These are phyloP conservation scores for Atrichornis clamosus DNA, from an alignment of 2,113 vertebrate genomes.

Conservation along the genomic window DNA sequence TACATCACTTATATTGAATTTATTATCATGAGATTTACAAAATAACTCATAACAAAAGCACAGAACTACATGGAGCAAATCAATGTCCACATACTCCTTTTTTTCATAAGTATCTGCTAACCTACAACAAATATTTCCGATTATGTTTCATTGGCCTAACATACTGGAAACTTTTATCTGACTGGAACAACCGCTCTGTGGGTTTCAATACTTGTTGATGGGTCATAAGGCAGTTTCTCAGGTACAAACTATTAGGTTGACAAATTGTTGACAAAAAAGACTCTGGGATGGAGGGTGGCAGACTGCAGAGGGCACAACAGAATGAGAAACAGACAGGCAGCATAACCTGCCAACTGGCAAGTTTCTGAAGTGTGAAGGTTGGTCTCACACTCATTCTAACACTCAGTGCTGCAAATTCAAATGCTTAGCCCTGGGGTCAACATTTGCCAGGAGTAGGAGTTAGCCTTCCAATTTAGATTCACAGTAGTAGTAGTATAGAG, in stretches of 20 bases:
- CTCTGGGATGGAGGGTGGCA: slow-evolving; percentile 44
- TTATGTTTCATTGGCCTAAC: background rate
- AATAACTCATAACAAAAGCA: background rate
- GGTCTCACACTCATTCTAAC: slow-evolving; percentile 63
- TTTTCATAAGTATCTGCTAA: background rate
- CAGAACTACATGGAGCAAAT: background rate
- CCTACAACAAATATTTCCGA: background rate
- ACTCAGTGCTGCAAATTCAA: slow-evolving; percentile 40
- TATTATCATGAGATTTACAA: background rate
- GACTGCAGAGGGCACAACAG: slow-evolving; percentile 68
- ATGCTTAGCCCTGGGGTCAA: slow-evolving; percentile 16
- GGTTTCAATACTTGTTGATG: background rate
- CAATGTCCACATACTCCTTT: background rate
- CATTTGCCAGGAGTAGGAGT: slow-evolving; percentile 17
- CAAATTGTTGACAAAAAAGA: slow-evolving; percentile 52
- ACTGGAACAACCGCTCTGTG: background rate
- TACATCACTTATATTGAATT: background rate
- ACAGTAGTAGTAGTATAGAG: background rate
- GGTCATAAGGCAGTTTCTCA: slow-evolving; percentile 27
- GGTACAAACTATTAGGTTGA: slow-evolving; percentile 41
- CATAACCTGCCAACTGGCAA: slow-evolving; percentile 65
- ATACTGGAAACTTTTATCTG: background rate
- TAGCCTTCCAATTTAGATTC: slow-evolving; percentile 25
- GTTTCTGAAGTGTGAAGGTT: slow-evolving; percentile 65
- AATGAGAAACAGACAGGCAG: slow-evolving; percentile 66